Conservation (phyloP, 2,888 invertebrate species). For the Drosophila merina region DNA sequence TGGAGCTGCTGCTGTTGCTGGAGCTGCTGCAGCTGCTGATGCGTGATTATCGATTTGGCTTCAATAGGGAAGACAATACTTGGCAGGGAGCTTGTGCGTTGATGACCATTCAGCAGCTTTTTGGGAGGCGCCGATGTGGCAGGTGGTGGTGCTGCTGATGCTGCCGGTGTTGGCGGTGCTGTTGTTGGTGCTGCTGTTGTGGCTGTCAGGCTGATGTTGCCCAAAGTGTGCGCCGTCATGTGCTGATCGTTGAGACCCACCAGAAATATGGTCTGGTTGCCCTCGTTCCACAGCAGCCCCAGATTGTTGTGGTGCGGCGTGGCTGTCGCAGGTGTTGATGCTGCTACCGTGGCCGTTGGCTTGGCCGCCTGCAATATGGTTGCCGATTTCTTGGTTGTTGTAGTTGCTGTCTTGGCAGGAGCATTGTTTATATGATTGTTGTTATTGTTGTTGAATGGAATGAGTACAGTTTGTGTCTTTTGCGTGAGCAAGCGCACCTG, state of each 20-base stretch:
- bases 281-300: constrained; percentile 88
- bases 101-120: constrained; percentile 85
- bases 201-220: constrained; percentile 79
- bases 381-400: constrained; percentile 63
- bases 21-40: constrained; percentile 81
- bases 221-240: constrained; percentile 81
- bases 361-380: constrained; percentile 62
- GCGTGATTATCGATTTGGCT: constrained; percentile 66
- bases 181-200: constrained; percentile 57
- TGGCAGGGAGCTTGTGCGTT: constrained; percentile 86
- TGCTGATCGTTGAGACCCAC: constrained; percentile 85
- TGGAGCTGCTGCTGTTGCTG: constrained; percentile 81
- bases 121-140: constrained; percentile 67
- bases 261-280: constrained; percentile 85
- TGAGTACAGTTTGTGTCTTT: constrained; percentile 85
- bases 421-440: constrained; percentile 51
- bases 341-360: constrained; percentile 46
- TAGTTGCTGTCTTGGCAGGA: constrained; percentile 51
- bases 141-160: constrained; percentile 9
- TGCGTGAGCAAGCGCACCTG: constrained; percentile 79
- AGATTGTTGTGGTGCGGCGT: constrained; percentile 84
- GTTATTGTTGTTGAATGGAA: constrained; percentile 82
- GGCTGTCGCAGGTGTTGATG: constrained; percentile 45
- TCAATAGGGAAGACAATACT: constrained; percentile 85
- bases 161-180: constrained; percentile 36